A percentile compares a stretch with the other conserved stretches of the same genome.
Conservation (phyloP, 2,888 invertebrate species). For the Drosophila monieri region DNA sequence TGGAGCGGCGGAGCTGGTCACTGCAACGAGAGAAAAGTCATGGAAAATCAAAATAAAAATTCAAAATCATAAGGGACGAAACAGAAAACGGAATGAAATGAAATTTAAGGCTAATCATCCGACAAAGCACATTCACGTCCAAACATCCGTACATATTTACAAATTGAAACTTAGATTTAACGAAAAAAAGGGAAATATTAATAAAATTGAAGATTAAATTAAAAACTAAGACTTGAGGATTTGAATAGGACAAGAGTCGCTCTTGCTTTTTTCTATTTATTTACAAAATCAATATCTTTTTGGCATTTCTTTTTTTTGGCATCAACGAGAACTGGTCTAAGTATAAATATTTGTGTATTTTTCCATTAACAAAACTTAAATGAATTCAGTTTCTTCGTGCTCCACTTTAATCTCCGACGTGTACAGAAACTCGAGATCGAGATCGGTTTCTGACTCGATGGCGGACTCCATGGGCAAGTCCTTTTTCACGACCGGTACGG, state of each 20-base stretch:
- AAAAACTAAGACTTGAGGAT: conserved; percentile 14
- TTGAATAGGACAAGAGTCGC: conserved; percentile 15
- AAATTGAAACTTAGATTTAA: conserved; percentile 1
- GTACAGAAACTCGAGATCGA: conserved; percentile 55
- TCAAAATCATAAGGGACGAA: conserved; percentile 36
- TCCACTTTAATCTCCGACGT: conserved; percentile 58
- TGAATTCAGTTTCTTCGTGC: conserved; percentile 55
- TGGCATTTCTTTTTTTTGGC: conserved; percentile 50
- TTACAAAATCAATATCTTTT: conserved; percentile 36
- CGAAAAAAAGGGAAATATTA: conserved; percentile 11
- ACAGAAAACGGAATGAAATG: conserved; percentile 17
- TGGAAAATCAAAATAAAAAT: conserved; percentile 68
- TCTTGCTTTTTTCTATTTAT: conserved; percentile 37
- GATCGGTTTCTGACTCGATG: conserved; percentile 22
- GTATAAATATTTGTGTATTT: conserved; percentile 24
- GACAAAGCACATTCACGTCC: conserved; percentile 31
- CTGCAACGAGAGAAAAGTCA: conserved; percentile 61
- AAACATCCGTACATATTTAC: conserved; percentile 18
- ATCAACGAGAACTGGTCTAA: conserved; percentile 68
- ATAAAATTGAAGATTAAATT: conserved; percentile 34
- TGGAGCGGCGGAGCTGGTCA: not conserved
- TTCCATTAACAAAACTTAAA: conserved; percentile 43
- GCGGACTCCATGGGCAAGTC: not conserved
- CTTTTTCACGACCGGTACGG: not conserved
- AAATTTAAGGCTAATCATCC: conserved; percentile 4